A percentile compares a stretch with the other conserved stretches of the same genome.
phyloP scores from a whole-genome alignment of 1,140 invertebrate species.

The Scaptomyza graminum region DNA sequence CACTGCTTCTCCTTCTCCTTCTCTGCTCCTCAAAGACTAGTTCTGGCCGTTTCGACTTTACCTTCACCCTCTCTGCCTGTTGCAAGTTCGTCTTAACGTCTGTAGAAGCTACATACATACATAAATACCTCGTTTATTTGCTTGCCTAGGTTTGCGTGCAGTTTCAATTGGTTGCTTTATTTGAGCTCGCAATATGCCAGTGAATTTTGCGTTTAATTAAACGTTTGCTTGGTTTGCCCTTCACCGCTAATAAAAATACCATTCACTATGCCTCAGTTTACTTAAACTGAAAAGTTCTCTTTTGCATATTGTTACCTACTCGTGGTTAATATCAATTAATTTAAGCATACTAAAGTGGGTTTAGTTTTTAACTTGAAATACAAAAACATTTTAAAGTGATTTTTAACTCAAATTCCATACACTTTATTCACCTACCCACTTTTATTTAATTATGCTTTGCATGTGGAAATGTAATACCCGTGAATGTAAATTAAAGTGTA shows the following conservation, averaged over 20 bases:
- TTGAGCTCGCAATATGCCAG: conserved; percentile 69
- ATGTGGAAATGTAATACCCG: no score
- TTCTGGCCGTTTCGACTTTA: no score
- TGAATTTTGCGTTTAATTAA: conserved; percentile 71
- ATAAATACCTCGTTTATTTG: conserved; percentile 81
- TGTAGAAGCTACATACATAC: conserved; percentile 61
- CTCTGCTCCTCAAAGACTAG: no score
- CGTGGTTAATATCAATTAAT: conserved; percentile 17
- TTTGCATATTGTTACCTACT: conserved; percentile 43
- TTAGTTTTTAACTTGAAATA: neutral
- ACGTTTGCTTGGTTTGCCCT: conserved; percentile 20
- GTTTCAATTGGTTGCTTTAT: conserved; percentile 78
- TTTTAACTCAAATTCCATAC: no score
- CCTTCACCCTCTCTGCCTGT: no score
- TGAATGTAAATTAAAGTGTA: no score
- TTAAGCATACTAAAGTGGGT: neutral
- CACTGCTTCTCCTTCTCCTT: neutral
- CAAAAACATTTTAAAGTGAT: no score
- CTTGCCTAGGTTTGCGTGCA: conserved; percentile 45
- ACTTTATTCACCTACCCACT: neutral
- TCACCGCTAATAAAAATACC: conserved; percentile 34
- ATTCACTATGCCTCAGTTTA: conserved; percentile 44
- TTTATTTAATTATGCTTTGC: neutral
- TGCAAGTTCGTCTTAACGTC: conserved; percentile 24
- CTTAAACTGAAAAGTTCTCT: conserved; percentile 15